phyloP scores from a whole-genome alignment of 2,888 invertebrate genomes.

The Aricia artaxerxes region DNA sequence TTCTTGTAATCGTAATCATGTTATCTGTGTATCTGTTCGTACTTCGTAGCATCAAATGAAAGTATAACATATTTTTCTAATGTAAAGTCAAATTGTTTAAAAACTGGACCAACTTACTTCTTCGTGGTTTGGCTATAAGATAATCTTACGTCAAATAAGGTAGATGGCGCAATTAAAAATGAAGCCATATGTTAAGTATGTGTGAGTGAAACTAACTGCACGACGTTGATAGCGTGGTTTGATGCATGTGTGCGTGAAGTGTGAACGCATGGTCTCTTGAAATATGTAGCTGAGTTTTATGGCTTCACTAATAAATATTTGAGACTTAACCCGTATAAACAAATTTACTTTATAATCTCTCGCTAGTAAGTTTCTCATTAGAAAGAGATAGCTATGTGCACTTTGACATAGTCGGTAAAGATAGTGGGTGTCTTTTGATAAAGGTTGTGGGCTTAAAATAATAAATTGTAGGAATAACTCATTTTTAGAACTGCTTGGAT shows the following conservation, averaged over 20 bases:
- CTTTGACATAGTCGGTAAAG: not conserved
- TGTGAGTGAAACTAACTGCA: not conserved
- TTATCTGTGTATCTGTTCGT: not conserved
- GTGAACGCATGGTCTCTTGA: not conserved
- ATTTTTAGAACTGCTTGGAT: slow-evolving; percentile 12
- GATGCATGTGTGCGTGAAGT: not conserved
- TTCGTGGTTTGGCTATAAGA: not conserved
- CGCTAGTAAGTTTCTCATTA: not conserved
- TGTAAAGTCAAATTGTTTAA: not conserved
- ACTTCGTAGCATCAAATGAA: not conserved
- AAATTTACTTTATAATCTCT: not conserved
- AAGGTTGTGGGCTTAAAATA: slow-evolving; percentile 23
- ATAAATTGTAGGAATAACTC: not conserved
- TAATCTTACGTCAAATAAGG: not conserved
- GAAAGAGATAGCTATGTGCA: not conserved
- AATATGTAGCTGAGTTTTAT: not conserved
- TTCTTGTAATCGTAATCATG: not conserved
- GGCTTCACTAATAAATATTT: not conserved
- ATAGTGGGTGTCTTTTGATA: slow-evolving; percentile 27
- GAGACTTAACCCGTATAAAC: not conserved
- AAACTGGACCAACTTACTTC: not conserved
- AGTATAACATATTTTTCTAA: slow-evolving; percentile 2
- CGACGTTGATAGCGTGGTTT: not conserved
- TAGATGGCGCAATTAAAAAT: not conserved
- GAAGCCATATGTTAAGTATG: not conserved